Percentiles rank a stretch among this genome's conserved stretches.
Conservation (phyloP, 2,113 vertebrate species). For the Cheirogaleus medius region DNA sequence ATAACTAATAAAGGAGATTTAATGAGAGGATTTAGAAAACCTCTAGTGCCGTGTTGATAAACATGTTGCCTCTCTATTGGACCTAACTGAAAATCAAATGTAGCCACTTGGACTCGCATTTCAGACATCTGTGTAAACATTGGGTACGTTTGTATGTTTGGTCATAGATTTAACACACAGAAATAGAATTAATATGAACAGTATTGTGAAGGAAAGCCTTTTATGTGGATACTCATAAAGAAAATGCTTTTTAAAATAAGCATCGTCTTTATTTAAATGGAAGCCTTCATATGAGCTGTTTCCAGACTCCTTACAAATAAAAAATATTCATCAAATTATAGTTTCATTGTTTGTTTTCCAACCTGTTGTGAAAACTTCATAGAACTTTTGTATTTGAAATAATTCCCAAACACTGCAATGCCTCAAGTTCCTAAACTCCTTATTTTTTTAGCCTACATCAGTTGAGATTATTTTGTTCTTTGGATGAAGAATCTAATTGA, state of each 20-base stretch:
- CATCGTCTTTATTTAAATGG: slow-evolving; percentile 52
- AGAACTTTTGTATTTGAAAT: slow-evolving; percentile 23
- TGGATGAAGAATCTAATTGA: neutral
- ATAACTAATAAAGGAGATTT: neutral
- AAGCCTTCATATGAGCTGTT: slow-evolving; percentile 35
- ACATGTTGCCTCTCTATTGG: neutral
- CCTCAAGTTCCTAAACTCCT: neutral
- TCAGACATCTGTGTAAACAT: slow-evolving; percentile 71
- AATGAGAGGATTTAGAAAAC: slow-evolving; percentile 23
- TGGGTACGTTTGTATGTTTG: slow-evolving; percentile 54
- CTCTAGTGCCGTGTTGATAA: neutral
- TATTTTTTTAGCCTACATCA: neutral
- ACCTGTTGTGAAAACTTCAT: neutral
- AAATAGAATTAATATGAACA: slow-evolving; percentile 32
- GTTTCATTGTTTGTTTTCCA: slow-evolving; percentile 1
- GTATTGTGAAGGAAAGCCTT: slow-evolving; percentile 45
- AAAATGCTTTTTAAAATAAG: slow-evolving; percentile 53
- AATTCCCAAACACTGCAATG: neutral
- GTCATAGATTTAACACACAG: slow-evolving; percentile 60
- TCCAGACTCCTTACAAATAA: slow-evolving; percentile 32
- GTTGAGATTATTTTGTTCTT: neutral
- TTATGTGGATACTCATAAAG: slow-evolving; percentile 43
- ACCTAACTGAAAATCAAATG: neutral
- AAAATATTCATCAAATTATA: slow-evolving; percentile 31
- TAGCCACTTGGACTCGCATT: neutral